Percentiles rank a stretch among this genome's conserved stretches.
phyloP scores from a whole-genome alignment of 2,888 invertebrate genomes.

The Seira sanloemensis region DNA sequence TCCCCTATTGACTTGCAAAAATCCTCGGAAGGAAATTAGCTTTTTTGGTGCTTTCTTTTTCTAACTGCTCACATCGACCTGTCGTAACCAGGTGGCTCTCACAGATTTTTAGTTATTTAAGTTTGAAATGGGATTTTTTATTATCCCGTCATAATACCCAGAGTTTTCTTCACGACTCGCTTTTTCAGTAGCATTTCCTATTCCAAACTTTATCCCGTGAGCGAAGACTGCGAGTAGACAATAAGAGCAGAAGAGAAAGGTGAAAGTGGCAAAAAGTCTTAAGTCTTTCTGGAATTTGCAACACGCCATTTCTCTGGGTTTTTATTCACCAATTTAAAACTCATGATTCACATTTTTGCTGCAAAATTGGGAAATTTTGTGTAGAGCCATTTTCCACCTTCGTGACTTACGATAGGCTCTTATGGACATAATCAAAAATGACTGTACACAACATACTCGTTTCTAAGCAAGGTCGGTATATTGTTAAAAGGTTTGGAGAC shows the following conservation, averaged over 20 bases:
- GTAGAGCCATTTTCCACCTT: background rate
- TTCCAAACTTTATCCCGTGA: too few species aligned
- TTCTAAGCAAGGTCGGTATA: background rate
- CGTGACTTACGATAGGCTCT: background rate
- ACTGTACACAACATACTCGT: background rate
- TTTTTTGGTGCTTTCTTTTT: background rate
- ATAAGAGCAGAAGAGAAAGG: background rate
- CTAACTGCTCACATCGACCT: background rate
- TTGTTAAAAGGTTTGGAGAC: background rate
- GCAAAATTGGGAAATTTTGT: background rate
- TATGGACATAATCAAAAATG: background rate
- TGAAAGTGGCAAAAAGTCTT: too few species aligned
- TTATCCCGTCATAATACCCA: conserved; percentile 35
- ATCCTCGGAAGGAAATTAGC: conserved; percentile 2
- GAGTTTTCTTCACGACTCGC: background rate
- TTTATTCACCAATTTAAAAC: background rate
- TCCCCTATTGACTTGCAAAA: conserved; percentile 27
- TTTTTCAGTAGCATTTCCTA: too few species aligned
- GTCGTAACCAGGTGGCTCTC: conserved; percentile 46
- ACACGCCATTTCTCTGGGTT: background rate
- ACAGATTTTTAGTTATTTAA: conserved; percentile 39
- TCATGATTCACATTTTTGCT: background rate
- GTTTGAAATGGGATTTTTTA: conserved; percentile 56
- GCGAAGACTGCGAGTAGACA: background rate
- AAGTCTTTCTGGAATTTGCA: background rate